phyloP scores from a whole-genome alignment of 2,888 invertebrate species.

The Dicyrtomina minuta region DNA sequence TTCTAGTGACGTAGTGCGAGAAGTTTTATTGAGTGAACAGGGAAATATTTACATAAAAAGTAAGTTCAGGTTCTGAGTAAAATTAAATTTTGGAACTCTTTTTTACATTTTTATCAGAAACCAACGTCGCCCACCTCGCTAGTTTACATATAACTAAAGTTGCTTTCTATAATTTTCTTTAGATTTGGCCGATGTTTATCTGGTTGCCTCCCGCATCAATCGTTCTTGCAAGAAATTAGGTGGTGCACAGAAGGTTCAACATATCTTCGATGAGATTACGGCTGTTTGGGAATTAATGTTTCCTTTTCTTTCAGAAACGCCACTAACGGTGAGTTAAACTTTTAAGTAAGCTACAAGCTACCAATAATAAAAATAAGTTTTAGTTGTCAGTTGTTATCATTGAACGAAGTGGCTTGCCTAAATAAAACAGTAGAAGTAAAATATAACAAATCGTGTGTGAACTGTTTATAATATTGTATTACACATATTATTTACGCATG shows the following conservation, averaged over 20 bases:
- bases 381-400: no score
- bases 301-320: conserved; percentile 55
- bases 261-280: conserved; percentile 57
- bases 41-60: conserved; percentile 62
- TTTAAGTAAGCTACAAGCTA: no score
- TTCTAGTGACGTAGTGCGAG: conserved; percentile 60
- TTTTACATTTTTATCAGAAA: no score
- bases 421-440: no score
- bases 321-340: conserved; percentile 44
- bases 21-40: conserved; percentile 61
- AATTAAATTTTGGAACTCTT: no score
- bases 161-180: neutral
- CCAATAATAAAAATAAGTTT: no score
- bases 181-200: conserved; percentile 60
- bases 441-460: no score
- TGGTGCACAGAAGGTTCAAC: conserved; percentile 55
- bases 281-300: conserved; percentile 59
- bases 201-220: conserved; percentile 58
- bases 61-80: conserved; percentile 56
- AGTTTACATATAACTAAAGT: neutral
- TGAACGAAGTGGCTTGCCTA: no score
- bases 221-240: conserved; percentile 55
- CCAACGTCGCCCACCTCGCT: no score
- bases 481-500: no score
- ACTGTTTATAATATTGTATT: no score